Conservation (phyloP, 2,888 invertebrate genomes). For the Netelia virgata region DNA sequence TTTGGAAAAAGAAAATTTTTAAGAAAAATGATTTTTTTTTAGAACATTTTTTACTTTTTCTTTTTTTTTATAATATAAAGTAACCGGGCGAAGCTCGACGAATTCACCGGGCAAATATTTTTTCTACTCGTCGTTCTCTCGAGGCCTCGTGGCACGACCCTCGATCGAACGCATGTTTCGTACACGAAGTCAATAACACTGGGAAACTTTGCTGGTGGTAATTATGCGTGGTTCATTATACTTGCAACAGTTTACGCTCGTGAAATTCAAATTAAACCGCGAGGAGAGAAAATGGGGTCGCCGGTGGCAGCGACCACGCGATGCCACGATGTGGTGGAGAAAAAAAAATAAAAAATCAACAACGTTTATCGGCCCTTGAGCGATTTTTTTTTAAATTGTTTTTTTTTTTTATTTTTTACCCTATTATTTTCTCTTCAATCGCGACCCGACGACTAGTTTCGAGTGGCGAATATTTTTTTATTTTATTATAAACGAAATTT, state of each 20-base stretch:
- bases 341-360: neutral
- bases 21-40: conserved; percentile 26
- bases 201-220: conserved; percentile 25
- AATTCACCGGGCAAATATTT: neutral
- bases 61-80: neutral
- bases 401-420: too few relatives aligned
- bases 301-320: conserved; percentile 19
- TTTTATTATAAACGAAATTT: too few relatives aligned
- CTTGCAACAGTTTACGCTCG: conserved; percentile 40
- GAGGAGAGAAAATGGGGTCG: conserved; percentile 44
- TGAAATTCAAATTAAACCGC: conserved; percentile 55
- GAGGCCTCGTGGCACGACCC: neutral
- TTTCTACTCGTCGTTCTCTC: neutral
- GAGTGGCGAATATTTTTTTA: too few relatives aligned
- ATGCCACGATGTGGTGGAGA: conserved; percentile 24
- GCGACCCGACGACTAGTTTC: too few relatives aligned
- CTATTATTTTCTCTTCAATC: too few relatives aligned
- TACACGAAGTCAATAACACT: conserved; percentile 24
- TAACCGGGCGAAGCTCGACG: neutral
- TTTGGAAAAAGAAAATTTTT: neutral
- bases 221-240: conserved; percentile 57
- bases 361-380: too few relatives aligned
- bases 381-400: too few relatives aligned
- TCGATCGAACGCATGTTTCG: conserved; percentile 10
- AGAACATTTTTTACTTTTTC: neutral